These are phyloP conservation scores for Propsilocerus akamusi DNA, from an alignment of 1,140 invertebrate genomes.

Conservation along the genomic window DNA sequence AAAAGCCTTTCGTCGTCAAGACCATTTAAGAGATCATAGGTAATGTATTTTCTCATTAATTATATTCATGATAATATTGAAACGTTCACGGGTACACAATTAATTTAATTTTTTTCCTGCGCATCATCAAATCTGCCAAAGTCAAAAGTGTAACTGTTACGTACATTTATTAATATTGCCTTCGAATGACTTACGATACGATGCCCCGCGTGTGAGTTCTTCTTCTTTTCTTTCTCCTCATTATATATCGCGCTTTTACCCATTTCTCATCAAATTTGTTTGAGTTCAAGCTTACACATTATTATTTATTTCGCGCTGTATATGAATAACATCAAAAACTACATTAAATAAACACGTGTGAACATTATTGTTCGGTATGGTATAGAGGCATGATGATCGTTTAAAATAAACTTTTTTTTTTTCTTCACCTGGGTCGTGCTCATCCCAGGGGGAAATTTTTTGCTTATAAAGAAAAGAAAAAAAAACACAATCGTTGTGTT, in stretches of 20 bases:
- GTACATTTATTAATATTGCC: not conserved
- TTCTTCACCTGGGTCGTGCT: too few species aligned
- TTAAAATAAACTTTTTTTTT: not conserved
- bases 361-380: not conserved
- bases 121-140: too few species aligned
- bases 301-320: too few species aligned
- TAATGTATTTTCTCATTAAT: conserved; percentile 22
- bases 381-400: not conserved
- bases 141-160: conserved; percentile 15
- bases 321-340: too few species aligned
- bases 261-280: too few species aligned
- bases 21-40: conserved; percentile 90
- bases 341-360: conserved; percentile 2
- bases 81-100: not conserved
- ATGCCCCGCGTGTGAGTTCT: not conserved
- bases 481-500: not conserved
- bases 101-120: too few species aligned
- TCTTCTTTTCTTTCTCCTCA: not conserved
- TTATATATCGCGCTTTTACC: conserved; percentile 1
- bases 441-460: not conserved
- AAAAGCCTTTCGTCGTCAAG: conserved; percentile 90
- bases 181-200: conserved; percentile 1
- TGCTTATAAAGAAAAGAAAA: not conserved
- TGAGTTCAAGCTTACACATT: too few species aligned
- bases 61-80: conserved; percentile 40